Conservation (phyloP, 2,888 invertebrate genomes). For the Latrodectus elegans region DNA sequence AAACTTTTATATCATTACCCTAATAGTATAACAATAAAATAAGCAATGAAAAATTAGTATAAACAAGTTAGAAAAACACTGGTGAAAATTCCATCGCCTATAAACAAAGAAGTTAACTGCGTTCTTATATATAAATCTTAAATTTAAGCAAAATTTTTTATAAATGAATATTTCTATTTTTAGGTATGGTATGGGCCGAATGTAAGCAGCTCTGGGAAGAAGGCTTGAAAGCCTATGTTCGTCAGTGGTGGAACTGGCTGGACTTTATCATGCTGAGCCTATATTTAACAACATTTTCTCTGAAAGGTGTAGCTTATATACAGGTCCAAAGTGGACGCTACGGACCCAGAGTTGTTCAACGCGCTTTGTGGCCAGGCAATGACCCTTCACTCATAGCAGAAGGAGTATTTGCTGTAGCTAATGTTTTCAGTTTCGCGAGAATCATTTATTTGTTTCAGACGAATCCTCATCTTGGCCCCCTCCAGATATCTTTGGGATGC, state of each 20-base stretch:
- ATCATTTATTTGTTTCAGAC: conserved; percentile 79
- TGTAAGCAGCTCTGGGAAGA: conserved; percentile 80
- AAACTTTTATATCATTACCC: no score
- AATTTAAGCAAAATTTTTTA: background rate
- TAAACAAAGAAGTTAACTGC: no score
- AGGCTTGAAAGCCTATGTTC: conserved; percentile 76
- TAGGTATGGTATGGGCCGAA: conserved; percentile 79
- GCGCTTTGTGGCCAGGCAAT: conserved; percentile 77
- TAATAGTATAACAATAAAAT: no score
- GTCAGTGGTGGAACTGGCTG: conserved; percentile 80
- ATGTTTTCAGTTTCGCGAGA: conserved; percentile 78
- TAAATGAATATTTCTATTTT: conserved; percentile 30
- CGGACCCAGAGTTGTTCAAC: conserved; percentile 74
- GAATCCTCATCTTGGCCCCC: conserved; percentile 78
- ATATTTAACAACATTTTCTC: conserved; percentile 78
- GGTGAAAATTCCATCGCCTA: no score
- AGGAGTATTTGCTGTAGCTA: conserved; percentile 78
- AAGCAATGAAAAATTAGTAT: no score
- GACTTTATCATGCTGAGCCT: conserved; percentile 79
- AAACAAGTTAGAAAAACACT: no score
- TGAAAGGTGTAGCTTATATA: conserved; percentile 76
- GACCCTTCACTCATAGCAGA: conserved; percentile 79
- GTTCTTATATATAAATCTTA: background rate
- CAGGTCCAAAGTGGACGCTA: conserved; percentile 73
- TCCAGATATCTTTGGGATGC: conserved; percentile 78